These are phyloP conservation scores for Holcopasites calliopsidis DNA, from an alignment of 1,140 invertebrate species.

Conservation along the genomic window DNA sequence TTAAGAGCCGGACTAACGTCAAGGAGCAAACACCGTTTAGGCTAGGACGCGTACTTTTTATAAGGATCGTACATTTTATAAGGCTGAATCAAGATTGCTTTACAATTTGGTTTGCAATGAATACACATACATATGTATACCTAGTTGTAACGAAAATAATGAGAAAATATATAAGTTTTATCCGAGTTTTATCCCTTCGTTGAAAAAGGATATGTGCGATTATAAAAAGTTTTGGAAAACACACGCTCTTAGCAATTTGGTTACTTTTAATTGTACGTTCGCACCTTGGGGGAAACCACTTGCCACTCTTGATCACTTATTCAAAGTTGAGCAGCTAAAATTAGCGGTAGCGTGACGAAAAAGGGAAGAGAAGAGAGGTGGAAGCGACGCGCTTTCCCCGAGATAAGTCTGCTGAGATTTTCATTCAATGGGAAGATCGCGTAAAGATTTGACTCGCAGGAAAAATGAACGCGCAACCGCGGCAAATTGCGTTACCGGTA, in stretches of 20 bases:
- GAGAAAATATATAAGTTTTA: not conserved
- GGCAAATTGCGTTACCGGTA: slow-evolving; percentile 55
- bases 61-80: slow-evolving; percentile 12
- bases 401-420: slow-evolving; percentile 50
- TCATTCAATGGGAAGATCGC: slow-evolving; percentile 63
- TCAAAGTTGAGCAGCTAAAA: not conserved
- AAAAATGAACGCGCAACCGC: slow-evolving; percentile 49
- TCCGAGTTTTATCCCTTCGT: not conserved
- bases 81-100: slow-evolving; percentile 32
- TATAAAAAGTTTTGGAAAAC: too few species aligned
- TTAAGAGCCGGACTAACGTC: not conserved
- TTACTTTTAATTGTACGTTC: not conserved
- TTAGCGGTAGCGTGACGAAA: not conserved
- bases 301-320: slow-evolving; percentile 28
- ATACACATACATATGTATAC: too few species aligned
- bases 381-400: slow-evolving; percentile 23
- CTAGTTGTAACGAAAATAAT: not conserved
- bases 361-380: not conserved
- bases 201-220: too few species aligned
- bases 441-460: slow-evolving; percentile 51
- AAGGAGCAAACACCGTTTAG: not conserved
- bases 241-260: not conserved
- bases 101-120: not conserved
- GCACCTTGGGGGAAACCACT: slow-evolving; percentile 14
- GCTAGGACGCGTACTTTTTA: slow-evolving; percentile 31